Base-by-base conservation (phyloP, 1,140 invertebrate genomes). In the Aphaenogaster ashmeadi region DNA sequence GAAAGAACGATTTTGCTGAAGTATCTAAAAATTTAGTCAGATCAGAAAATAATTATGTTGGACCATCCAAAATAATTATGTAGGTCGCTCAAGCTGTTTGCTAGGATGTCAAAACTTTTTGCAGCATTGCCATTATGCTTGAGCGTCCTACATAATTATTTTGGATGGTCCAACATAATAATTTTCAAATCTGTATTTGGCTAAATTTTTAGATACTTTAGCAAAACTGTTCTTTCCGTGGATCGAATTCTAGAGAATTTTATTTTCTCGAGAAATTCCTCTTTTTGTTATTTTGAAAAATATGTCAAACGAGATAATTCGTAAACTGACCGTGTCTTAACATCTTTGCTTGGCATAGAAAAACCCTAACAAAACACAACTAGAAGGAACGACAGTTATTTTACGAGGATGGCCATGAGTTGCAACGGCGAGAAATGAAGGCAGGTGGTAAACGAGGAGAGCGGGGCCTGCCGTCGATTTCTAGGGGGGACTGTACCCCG, bases 401-500 rank as follows among this genome's bases (percentile, higher is more conserved):
- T 38, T 47, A 66, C 41, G 27, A 66, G 27, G 47, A 54, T 13
- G 33, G 21, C 15, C 36, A 15, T 60, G 15, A 79, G 60, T 67
- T 47, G 44, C 60, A 60, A 79, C 77, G 18, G 18, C 52, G 18
- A 56, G 62, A 81, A 72, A 75, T 21, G 6, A 47, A 44, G 50
- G 56, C 47, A 81, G 78, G 47, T 77, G 41, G 54, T 77, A 93
- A 94, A 94, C 93, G 93, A 95, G 91, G n/a, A 67, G 92, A 67
- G 41, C 89, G 90, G 88, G 89, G 88, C 87, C 87, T 87, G 74
- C 50, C 4, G 18, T 71, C 5, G 91, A 90, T 95, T 95, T 95
- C 92, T 94, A 92, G 90, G 88, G 41, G 92, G 92, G 94, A 95
- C 94, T 95, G 94, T 95, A 95, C 93, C 92, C 92, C 89, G 92